Evolutionary conservation across 2,797 vertebrate species (phyloP).

Genomic region (Sebastiscus albofasciatus): DNA sequence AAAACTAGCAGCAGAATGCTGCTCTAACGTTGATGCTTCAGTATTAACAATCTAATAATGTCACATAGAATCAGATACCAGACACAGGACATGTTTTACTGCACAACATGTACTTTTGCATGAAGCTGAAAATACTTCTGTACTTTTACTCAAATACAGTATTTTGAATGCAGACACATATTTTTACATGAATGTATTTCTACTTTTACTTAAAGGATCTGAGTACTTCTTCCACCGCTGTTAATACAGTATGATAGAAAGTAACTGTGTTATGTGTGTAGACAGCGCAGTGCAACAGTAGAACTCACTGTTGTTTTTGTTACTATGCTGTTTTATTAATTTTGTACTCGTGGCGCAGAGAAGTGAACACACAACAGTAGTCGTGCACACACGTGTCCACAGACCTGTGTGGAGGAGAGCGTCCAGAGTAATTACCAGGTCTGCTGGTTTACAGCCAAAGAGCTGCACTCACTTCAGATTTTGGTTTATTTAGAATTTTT

Average conservation of each 20-base stretch:
- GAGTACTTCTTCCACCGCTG: background rate
- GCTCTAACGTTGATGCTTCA: background rate
- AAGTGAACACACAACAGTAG: background rate
- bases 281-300: background rate
- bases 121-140: background rate
- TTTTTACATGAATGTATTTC: background rate
- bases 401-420: background rate
- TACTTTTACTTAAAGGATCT: background rate
- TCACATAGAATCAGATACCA: background rate
- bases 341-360: background rate
- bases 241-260: background rate
- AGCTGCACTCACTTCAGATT: background rate
- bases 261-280: background rate
- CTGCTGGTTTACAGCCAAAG: background rate
- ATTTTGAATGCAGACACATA: background rate
- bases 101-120: background rate
- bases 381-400: background rate
- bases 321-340: background rate
- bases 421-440: background rate
- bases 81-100: background rate
- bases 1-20: background rate
- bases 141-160: background rate
- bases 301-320: background rate
- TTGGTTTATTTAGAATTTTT: background rate
- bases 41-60: background rate